Evolutionary conservation across 2,888 invertebrate genomes (phyloP), one percentile per base, ranked within the genome.

Genomic region (Amitus sp.): DNA sequence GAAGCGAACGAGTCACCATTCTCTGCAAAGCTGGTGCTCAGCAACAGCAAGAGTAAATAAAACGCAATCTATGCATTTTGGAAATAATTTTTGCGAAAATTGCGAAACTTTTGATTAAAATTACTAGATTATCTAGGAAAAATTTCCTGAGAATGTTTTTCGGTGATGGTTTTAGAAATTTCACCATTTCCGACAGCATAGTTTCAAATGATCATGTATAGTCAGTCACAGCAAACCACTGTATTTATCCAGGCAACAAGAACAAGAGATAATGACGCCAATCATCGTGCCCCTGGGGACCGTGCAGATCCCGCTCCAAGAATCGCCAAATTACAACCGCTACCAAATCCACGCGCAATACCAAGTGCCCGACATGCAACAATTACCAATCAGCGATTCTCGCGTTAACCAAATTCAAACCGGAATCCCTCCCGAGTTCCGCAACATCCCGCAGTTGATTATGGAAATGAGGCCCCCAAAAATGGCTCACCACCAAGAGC

Each of bases 1-100:
- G 91, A 58, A 94, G 94, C 7, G 95, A 95, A 82, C 89, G 93
- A 57, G 91, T 95, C 84, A 90, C 92, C 27, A 94, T 95, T 79
- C 89, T 93, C 79, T 95, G 95, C 78, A 93, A 94, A 79, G 93
- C 92, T 72, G 94, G 93, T 60, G 89, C 89, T 68, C 77, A 78
- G 10, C n/a, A n/a, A n/a, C 84, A 86, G 37, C 89, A 90, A 76
- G 85, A 85, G 85, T 86, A 77, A 72, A 75, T 71, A n/a, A n/a
- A n/a, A n/a, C n/a, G n/a, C n/a, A n/a, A n/a, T n/a, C n/a, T n/a
- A n/a, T n/a, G n/a, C n/a, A n/a, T n/a, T n/a, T n/a, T n/a, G n/a
- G n/a, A n/a, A n/a, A n/a, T n/a, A n/a, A n/a, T n/a, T n/a, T n/a
- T n/a, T n/a, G n/a, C n/a, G n/a, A n/a, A n/a, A n/a, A n/a, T n/a